Evolutionary conservation across 2,888 invertebrate species (phyloP), one percentile per base, ranked within the genome.

Genomic region (Achlya flavicornis): DNA sequence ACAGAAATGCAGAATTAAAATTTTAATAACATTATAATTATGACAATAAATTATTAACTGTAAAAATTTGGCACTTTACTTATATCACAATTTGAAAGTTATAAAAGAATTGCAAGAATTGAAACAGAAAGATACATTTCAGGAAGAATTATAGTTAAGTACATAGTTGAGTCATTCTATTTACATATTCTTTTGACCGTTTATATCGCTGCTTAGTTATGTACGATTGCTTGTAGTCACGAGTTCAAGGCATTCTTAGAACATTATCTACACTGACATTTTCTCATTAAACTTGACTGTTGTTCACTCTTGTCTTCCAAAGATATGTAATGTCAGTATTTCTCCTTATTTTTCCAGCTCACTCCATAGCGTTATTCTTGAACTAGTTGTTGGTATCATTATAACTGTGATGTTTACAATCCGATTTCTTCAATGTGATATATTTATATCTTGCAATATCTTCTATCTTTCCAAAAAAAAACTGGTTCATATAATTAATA

Each of bases 401-500:
- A n/a, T n/a, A n/a, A n/a, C n/a, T n/a, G n/a, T 26, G 26, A 26
- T 26, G 26, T 26, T 26, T 26, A 1, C 26, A 11, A 41, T 41
- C 41, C 41, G 10, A 7, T 41, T 2, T 26, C 26, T 26, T 26
- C 26, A 26, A 35, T 35, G 35, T 35, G 5, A 33, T 33, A 33
- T n/a, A 26, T 26, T 26, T 26, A 2, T 35, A 43, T 43, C 5
- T 43, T 43, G 43, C 43, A 43, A 14, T 43, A 43, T 41, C 41
- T 41, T 41, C 11, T 10, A 10, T 1, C 41, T 43, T 4, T 43
- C 14, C 43, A 48, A 48, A 16, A 19, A 16, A 10, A 48, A 2
- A 19, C 10, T n/a, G n/a, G 6, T n/a, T n/a, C 3, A 12, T 4
- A 10, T 48, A 0, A 4, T 53, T 53, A 89, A 70, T 86, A 92